Evolutionary conservation across 2,888 invertebrate species (phyloP).

Genomic region (Congeria kusceri): DNA sequence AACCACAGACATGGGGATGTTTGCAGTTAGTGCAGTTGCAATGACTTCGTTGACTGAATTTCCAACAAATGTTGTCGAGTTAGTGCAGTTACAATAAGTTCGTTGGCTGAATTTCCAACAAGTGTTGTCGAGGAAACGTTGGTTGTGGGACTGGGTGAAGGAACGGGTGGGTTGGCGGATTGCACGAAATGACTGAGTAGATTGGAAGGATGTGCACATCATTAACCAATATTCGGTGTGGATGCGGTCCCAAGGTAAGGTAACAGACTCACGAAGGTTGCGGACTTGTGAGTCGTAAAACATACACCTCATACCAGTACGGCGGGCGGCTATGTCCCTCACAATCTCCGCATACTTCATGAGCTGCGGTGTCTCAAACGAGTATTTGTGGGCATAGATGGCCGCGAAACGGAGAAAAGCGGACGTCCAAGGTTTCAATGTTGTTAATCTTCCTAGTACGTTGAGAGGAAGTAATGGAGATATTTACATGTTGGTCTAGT

Average conservation of each 20-base stretch:
- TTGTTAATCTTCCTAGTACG: neutral
- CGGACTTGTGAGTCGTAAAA: constrained; percentile 19
- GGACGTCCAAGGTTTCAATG: constrained; percentile 18
- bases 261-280: neutral
- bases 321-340: constrained; percentile 7
- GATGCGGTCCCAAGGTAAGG: constrained; percentile 5
- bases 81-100: neutral
- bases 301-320: constrained; percentile 1
- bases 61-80: constrained; percentile 8
- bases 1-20: constrained; percentile 19
- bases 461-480: neutral
- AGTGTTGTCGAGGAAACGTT: neutral
- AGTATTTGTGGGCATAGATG: constrained; percentile 9
- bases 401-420: constrained; percentile 25
- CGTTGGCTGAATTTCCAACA: constrained; percentile 20
- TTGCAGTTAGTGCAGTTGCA: neutral
- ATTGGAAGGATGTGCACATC: constrained; percentile 2
- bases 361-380: constrained; percentile 7
- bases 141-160: neutral
- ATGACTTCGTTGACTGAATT: constrained; percentile 6
- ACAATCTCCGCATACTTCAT: constrained; percentile 20
- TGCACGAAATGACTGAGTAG: constrained; percentile 6
- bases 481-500: neutral
- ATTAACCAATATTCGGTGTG: constrained; percentile 24
- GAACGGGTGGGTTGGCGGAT: neutral